Evolutionary conservation across 1,140 invertebrate species (phyloP).

Genomic region (Stegodyphus dumicola): DNA sequence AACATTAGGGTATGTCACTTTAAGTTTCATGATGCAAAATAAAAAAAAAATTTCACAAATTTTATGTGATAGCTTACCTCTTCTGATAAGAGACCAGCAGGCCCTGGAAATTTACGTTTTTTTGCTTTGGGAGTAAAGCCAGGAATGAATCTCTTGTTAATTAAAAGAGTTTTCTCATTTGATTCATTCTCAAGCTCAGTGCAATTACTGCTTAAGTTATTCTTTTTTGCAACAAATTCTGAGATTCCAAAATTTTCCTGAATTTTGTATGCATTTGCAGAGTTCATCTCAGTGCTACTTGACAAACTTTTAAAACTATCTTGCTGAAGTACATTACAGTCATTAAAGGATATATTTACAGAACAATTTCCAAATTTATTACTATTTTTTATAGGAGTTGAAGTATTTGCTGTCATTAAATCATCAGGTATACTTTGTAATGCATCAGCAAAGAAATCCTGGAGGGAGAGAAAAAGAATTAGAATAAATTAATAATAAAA

Average conservation of each 20-base stretch:
- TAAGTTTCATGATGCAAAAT: not conserved
- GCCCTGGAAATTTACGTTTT: slow-evolving; percentile 45
- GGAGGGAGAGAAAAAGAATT: not conserved
- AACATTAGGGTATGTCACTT: not conserved
- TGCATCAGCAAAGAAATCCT: slow-evolving; percentile 32
- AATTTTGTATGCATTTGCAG: not conserved
- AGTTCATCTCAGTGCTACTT: not conserved
- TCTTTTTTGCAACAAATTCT: not conserved
- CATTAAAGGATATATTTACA: not conserved
- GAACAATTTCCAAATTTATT: not conserved
- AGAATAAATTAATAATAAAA: not conserved
- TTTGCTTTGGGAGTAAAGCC: slow-evolving; percentile 44
- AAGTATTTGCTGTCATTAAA: not conserved
- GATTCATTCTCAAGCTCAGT: not conserved
- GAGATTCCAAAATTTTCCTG: not conserved
- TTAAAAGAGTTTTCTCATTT: not conserved
- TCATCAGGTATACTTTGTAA: slow-evolving; percentile 26
- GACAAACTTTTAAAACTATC: not conserved
- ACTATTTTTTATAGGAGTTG: not conserved
- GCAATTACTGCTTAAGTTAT: not conserved
- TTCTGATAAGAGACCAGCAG: slow-evolving; percentile 24
- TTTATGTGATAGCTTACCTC: slow-evolving; percentile 7
- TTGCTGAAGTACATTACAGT: not conserved
- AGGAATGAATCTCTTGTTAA: slow-evolving; percentile 21
- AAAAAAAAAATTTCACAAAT: not conserved